Evolutionary conservation across 2,113 vertebrate species (phyloP), one percentile per base, ranked within the genome.

Genomic region (Scopus umbretta): DNA sequence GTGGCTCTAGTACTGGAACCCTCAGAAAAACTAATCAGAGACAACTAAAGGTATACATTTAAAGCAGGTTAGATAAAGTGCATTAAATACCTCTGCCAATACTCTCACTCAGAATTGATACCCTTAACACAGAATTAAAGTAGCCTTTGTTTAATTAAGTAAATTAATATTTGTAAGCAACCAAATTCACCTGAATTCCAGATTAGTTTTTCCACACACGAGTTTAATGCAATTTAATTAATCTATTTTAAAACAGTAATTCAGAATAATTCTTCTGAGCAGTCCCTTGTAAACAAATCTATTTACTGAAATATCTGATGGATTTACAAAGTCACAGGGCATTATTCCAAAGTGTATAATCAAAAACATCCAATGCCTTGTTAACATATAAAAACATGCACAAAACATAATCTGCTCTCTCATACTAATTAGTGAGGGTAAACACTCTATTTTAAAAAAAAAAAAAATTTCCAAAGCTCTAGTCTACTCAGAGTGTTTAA

Each of bases 111-210:
- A 45, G 74, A 89, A 81, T 3, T 32, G 45, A 87, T 52, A 80
- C 30, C 81, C 66, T 78, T 49, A 34, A 38, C 42, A 36, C 16
- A 65, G 70, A 90, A 88, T 82, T 92, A 74, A 91, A 87, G 65
- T 55, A 62, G 58, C 53, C 78, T 87, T 85, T 92, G 85, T 63
- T 93, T 88, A 95, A 91, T 92, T 85, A 87, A 96, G 84, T n/a
- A 92, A 89, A 94, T 95, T 86, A 82, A 36, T 91, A 88, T 93
- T 93, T 94, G 92, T 93, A 92, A 96, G 81, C 88, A 90, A 76
- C 58, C 93, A 49, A 85, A 92, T 90, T 72, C 78, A 95, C 85
- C 66, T 70, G 87, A 90, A 88, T 72, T 94, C 74, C 81, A 85
- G 67, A 93, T 94, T 53, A 95, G 87, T 65, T 85, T 89, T 88